Conservation (phyloP, 1,140 invertebrate species). For the Spodoptera litura region DNA sequence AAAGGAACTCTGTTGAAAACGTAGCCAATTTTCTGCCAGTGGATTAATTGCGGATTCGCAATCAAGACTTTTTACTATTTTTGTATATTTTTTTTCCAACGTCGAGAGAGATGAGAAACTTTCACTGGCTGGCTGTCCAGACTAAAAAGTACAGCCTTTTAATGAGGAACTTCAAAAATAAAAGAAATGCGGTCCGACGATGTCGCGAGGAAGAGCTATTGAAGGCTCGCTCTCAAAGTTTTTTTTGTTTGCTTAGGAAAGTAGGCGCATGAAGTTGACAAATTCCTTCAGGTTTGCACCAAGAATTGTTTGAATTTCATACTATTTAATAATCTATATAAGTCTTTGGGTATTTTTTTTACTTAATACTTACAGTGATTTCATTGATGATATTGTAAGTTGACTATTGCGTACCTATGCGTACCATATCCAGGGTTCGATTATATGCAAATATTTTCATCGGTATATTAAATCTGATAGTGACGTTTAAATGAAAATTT, state of each 20-base stretch:
- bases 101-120: slow-evolving; percentile 32
- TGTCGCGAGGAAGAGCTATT: slow-evolving; percentile 29
- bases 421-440: too few species aligned
- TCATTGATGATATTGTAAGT: too few species aligned
- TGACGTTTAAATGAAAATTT: too few species aligned
- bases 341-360: too few species aligned
- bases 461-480: too few species aligned
- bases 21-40: slow-evolving; percentile 16
- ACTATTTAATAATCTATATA: too few species aligned
- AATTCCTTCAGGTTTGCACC: not conserved
- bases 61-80: slow-evolving; percentile 37
- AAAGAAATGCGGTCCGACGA: slow-evolving; percentile 34
- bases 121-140: slow-evolving; percentile 32
- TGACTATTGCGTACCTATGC: too few species aligned
- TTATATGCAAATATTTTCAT: too few species aligned
- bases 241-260: slow-evolving; percentile 10
- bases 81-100: slow-evolving; percentile 25
- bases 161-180: slow-evolving; percentile 42
- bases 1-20: not conserved
- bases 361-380: too few species aligned
- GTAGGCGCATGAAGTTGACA: slow-evolving; percentile 1
- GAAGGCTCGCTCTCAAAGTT: slow-evolving; percentile 13
- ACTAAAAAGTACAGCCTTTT: slow-evolving; percentile 40
- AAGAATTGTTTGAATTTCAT: not conserved
- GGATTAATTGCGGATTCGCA: slow-evolving; percentile 28